phyloP scores from a whole-genome alignment of 1,140 invertebrate genomes.

The Gryllus bimaculatus region DNA sequence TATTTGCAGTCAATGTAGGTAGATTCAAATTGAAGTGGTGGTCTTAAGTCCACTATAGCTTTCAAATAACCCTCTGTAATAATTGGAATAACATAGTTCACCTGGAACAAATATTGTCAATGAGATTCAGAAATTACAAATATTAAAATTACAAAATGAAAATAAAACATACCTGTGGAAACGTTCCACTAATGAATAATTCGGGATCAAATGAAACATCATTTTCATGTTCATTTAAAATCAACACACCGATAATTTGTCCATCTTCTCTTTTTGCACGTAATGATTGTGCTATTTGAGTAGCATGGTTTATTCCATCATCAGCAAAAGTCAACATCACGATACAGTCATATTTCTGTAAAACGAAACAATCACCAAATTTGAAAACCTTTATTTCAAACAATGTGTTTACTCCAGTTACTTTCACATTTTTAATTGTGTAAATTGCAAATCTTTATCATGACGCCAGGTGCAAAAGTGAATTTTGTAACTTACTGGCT shows the following conservation, averaged over 20 bases:
- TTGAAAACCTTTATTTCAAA: no score
- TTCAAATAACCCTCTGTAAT: constrained; percentile 11
- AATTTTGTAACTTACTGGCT: no score
- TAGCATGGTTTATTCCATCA: not conserved
- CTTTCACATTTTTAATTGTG: no score
- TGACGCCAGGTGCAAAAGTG: no score
- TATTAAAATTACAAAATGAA: not conserved
- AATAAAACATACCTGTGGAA: not conserved
- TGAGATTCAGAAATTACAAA: not conserved
- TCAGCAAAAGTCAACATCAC: not conserved
- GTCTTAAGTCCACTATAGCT: not conserved
- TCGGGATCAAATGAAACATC: not conserved
- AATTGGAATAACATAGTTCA: constrained; percentile 9
- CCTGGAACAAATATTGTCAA: not conserved
- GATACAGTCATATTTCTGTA: not conserved
- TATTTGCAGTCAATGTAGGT: not conserved
- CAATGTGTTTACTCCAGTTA: no score
- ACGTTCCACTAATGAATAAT: not conserved
- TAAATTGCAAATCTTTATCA: no score
- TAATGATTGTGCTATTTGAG: not conserved
- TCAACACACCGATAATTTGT: not conserved
- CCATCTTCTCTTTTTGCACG: not conserved
- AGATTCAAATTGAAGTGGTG: not conserved
- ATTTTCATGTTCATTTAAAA: not conserved
- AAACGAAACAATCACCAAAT: not conserved